phyloP scores from a whole-genome alignment of 2,113 vertebrate genomes.

The Paradoxurus hermaphroditus region DNA sequence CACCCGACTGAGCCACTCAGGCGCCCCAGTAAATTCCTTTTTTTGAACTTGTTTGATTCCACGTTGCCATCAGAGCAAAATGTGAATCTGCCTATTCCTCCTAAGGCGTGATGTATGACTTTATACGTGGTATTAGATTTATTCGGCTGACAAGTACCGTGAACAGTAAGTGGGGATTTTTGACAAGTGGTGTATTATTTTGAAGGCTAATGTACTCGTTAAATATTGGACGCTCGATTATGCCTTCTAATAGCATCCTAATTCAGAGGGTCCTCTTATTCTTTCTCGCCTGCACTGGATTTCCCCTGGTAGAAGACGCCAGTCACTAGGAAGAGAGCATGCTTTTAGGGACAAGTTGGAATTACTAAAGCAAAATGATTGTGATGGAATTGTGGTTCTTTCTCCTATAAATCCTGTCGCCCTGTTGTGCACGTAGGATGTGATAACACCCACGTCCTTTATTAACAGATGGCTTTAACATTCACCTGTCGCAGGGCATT shows the following conservation, averaged over 20 bases:
- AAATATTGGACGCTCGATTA: too few relatives aligned
- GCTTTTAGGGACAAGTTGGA: neutral
- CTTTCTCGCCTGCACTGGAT: neutral
- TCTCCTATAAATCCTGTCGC: neutral
- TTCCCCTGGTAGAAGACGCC: neutral
- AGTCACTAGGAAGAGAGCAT: neutral
- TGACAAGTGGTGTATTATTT: neutral
- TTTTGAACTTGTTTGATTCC: neutral
- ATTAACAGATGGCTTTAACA: neutral
- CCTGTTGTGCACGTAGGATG: neutral
- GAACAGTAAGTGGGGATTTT: neutral
- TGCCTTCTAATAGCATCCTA: rapidly evolving
- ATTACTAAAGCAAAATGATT: neutral
- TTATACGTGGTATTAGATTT: rapidly evolving
- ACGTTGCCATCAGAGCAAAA: neutral
- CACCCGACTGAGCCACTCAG: too few relatives aligned
- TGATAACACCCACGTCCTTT: neutral
- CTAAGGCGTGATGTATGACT: neutral
- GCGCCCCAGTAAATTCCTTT: neutral
- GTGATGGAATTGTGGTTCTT: neutral
- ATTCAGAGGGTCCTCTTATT: neutral
- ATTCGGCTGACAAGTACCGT: too few relatives aligned
- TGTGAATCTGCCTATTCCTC: too few relatives aligned
- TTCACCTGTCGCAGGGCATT: neutral
- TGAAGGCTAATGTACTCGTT: neutral